Percentiles rank a stretch among this genome's conserved stretches.
Evolutionary conservation across 2,888 invertebrate species (phyloP).

Genomic region (Drosophila robusta): DNA sequence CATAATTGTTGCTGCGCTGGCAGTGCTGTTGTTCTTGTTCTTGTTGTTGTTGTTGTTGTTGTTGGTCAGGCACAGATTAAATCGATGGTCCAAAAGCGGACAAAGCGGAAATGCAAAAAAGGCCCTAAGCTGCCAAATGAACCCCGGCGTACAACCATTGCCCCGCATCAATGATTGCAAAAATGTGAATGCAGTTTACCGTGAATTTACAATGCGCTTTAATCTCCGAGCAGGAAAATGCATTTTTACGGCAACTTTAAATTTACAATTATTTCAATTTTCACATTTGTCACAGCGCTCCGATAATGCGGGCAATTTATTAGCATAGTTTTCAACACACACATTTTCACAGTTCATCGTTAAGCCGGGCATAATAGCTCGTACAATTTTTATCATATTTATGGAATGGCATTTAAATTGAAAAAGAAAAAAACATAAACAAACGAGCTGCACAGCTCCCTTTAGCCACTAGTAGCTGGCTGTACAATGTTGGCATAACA

Average conservation of each 20-base stretch:
- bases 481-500: no score
- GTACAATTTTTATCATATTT: conserved; percentile 8
- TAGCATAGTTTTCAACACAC: conserved; percentile 9
- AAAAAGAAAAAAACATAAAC: neutral
- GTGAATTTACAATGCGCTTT: conserved; percentile 57
- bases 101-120: conserved; percentile 51
- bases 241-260: conserved; percentile 1
- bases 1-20: conserved; percentile 69
- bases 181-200: conserved; percentile 53
- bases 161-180: conserved; percentile 45
- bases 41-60: neutral
- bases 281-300: conserved; percentile 17
- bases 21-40: conserved; percentile 38
- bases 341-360: conserved; percentile 6
- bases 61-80: conserved; percentile 61
- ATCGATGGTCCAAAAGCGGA: conserved; percentile 55
- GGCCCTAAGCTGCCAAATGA: conserved; percentile 62
- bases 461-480: neutral
- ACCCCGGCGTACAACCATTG: conserved; percentile 38
- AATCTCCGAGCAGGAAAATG: conserved; percentile 2
- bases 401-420: neutral
- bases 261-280: conserved; percentile 35
- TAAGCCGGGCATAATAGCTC: neutral
- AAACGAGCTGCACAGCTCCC: neutral
- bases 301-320: conserved; percentile 29